Percentiles rank a stretch among this genome's conserved stretches.
Conservation (phyloP, 2,888 invertebrate species). For the Pyralis farinalis region DNA sequence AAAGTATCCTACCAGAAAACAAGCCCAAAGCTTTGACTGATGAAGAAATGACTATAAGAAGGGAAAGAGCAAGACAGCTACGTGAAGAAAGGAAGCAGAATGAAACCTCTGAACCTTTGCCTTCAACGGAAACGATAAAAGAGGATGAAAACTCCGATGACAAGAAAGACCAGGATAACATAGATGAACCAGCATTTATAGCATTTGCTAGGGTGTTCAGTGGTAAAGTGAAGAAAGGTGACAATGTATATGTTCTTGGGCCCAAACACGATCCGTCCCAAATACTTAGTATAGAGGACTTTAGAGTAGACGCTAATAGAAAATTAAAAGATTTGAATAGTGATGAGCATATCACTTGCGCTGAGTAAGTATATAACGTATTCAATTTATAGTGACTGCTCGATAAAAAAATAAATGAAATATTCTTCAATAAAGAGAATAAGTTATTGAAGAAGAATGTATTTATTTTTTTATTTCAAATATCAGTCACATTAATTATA, state of each 20-base stretch:
- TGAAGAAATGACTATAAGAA: constrained; percentile 86
- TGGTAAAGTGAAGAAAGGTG: constrained; percentile 89
- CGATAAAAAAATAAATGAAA: too few relatives aligned
- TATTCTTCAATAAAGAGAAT: too few relatives aligned
- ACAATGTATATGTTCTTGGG: constrained; percentile 90
- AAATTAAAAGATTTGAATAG: constrained; percentile 82
- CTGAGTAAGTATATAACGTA: constrained; percentile 69
- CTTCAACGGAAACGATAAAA: constrained; percentile 25
- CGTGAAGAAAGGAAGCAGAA: constrained; percentile 80
- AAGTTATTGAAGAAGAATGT: too few relatives aligned
- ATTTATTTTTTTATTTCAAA: too few relatives aligned
- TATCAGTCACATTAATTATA: too few relatives aligned
- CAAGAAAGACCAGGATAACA: constrained; percentile 41
- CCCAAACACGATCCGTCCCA: constrained; percentile 92
- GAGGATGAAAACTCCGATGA: constrained; percentile 59
- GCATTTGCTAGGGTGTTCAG: constrained; percentile 97
- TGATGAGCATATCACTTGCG: constrained; percentile 84
- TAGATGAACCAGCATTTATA: constrained; percentile 86
- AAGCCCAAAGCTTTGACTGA: constrained; percentile 87
- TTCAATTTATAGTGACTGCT: too few relatives aligned
- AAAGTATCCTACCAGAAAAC: constrained; percentile 88
- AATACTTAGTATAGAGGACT: constrained; percentile 64
- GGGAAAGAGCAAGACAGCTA: constrained; percentile 84
- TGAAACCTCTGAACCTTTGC: constrained; percentile 28
- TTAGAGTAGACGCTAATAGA: constrained; percentile 61